Percentiles rank a stretch among this genome's conserved stretches.
phyloP scores from a whole-genome alignment of 2,797 vertebrate species.

The Alexandromys oeconomus region DNA sequence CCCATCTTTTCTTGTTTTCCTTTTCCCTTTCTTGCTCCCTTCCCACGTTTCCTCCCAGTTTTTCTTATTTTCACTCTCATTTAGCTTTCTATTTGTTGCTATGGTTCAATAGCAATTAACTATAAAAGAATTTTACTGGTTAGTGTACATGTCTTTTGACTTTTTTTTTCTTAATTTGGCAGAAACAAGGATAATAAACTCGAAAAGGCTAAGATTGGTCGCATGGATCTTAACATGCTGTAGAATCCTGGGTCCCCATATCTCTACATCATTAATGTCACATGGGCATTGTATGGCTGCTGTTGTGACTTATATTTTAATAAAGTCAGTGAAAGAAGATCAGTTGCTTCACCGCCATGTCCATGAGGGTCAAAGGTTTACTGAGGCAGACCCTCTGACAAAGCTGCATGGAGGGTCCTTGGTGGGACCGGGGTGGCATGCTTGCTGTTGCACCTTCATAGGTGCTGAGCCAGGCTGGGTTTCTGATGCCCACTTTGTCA shows the following conservation, averaged over 20 bases:
- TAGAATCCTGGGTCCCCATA: not conserved
- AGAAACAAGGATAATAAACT: not conserved
- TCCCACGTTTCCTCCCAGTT: not conserved
- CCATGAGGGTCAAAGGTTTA: not conserved
- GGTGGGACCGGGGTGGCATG: no score
- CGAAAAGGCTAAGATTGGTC: not conserved
- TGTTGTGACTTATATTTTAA: not conserved
- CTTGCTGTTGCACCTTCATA: not conserved
- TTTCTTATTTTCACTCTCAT: no score
- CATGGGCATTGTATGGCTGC: not conserved
- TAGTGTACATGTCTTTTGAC: not conserved
- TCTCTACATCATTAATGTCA: not conserved
- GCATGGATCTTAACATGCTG: not conserved
- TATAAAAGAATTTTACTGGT: not conserved
- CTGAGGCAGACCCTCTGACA: not conserved
- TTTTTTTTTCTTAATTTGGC: not conserved
- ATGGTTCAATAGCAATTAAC: not conserved
- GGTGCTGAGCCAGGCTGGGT: not conserved
- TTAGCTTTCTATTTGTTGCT: not conserved
- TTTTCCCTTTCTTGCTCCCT: rapidly evolving
- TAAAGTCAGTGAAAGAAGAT: no score
- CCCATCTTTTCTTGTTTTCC: rapidly evolving
- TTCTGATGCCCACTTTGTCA: not conserved
- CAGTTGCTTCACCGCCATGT: not conserved
- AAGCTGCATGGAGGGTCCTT: not conserved